Percentiles rank a stretch among this genome's conserved stretches.
phyloP scores from a whole-genome alignment of 2,888 invertebrate genomes.

The Busseola fusca region DNA sequence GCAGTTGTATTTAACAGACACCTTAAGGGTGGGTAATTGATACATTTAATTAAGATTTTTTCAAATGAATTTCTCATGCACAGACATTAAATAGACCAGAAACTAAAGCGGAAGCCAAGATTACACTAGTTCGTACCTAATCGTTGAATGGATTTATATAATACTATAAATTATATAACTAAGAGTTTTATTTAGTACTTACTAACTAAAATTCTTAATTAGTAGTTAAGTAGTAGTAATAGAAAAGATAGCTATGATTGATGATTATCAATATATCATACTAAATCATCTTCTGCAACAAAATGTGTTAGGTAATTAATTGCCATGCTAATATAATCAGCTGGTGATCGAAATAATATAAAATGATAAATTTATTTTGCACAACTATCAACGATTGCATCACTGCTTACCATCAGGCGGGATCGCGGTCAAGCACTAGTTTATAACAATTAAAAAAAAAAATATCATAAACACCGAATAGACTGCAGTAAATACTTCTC shows the following conservation, averaged over 20 bases:
- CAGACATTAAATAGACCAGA: background rate
- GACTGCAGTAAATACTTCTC: background rate
- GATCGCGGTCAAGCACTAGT: no score
- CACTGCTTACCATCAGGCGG: no score
- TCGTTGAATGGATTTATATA: background rate
- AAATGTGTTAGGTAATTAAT: constrained; percentile 13
- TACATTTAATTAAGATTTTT: background rate
- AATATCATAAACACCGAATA: background rate
- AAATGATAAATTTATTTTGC: background rate
- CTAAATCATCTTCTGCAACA: constrained; percentile 24
- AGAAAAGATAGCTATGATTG: constrained; percentile 10
- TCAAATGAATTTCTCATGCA: background rate
- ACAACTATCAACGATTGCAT: no score
- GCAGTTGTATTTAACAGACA: constrained; percentile 6
- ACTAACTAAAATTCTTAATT: no score
- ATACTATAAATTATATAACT: background rate
- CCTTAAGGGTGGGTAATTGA: background rate
- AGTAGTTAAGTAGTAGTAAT: no score
- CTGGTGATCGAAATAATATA: background rate
- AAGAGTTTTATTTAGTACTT: constrained; percentile 5
- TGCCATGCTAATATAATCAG: background rate
- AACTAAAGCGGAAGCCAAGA: background rate
- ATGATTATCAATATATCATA: constrained; percentile 27
- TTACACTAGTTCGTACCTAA: background rate
- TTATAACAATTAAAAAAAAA: no score